These are phyloP conservation scores for Eilema caniola DNA, from an alignment of 2,888 invertebrate genomes.

Conservation along the genomic window DNA sequence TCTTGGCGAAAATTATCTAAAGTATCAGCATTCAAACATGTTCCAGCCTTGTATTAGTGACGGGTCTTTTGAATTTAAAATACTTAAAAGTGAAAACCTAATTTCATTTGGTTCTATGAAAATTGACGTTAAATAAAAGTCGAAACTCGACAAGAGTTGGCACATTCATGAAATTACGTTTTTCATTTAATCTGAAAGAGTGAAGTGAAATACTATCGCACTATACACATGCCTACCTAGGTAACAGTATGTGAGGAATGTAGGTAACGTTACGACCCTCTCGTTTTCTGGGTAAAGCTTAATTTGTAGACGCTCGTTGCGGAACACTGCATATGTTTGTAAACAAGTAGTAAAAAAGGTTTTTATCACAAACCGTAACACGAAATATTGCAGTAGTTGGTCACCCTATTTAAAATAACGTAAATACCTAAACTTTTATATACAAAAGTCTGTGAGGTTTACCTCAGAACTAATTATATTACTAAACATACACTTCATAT, in stretches of 20 bases:
- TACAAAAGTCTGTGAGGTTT: too few relatives aligned
- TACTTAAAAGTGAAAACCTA: background rate
- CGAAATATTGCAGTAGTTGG: slow-evolving; percentile 53
- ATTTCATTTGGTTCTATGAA: too few relatives aligned
- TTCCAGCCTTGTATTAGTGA: too few relatives aligned
- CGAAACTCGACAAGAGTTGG: slow-evolving; percentile 29
- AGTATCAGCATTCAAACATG: too few relatives aligned
- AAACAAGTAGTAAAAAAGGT: slow-evolving; percentile 63
- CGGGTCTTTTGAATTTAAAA: too few relatives aligned
- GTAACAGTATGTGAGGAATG: background rate
- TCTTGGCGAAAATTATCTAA: too few relatives aligned
- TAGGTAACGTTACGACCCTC: slow-evolving; percentile 23
- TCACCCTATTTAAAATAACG: slow-evolving; percentile 47
- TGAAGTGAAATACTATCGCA: slow-evolving; percentile 43
- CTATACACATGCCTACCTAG: slow-evolving; percentile 30
- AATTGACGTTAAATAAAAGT: slow-evolving; percentile 16
- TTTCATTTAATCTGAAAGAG: slow-evolving; percentile 58
- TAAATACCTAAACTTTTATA: slow-evolving; percentile 23
- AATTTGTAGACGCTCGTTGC: slow-evolving; percentile 64
- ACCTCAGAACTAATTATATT: background rate
- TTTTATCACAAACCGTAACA: slow-evolving; percentile 57
- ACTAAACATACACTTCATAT: too few relatives aligned
- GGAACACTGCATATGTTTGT: slow-evolving; percentile 63
- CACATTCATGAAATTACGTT: slow-evolving; percentile 56
- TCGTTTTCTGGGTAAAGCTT: slow-evolving; percentile 59